Evolutionary conservation across 2,113 vertebrate genomes (phyloP).

Genomic region (Platichthys flesus): DNA sequence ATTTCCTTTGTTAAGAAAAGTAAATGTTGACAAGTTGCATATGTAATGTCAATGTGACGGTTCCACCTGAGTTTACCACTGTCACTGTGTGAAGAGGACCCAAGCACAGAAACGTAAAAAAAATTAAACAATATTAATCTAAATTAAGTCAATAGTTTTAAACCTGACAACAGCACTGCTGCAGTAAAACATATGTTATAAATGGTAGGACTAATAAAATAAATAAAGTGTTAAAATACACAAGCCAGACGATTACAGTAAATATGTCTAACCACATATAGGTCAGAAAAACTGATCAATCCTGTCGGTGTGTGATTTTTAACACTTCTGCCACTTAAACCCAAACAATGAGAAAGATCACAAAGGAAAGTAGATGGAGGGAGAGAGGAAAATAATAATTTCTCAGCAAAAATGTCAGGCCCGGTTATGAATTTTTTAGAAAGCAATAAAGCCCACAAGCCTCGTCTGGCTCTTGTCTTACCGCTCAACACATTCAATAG

Average conservation of each 20-base stretch:
- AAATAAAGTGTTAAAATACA: conserved; percentile 20
- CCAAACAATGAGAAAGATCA: conserved; percentile 42
- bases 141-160: background rate
- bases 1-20: no score
- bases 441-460: conserved; percentile 74
- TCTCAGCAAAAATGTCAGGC: conserved; percentile 77
- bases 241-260: conserved; percentile 6
- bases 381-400: conserved; percentile 63
- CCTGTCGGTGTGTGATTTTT: conserved; percentile 57
- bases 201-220: conserved; percentile 24
- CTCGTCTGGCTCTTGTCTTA: conserved; percentile 60
- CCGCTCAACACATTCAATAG: conserved; percentile 70
- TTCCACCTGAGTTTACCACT: no score
- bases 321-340: conserved; percentile 70
- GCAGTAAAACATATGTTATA: conserved; percentile 4
- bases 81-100: no score
- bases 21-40: no score
- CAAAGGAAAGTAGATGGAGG: conserved; percentile 56
- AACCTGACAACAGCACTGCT: background rate
- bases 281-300: conserved; percentile 57
- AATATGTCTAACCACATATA: conserved; percentile 27
- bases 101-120: no score
- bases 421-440: conserved; percentile 78
- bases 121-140: background rate
- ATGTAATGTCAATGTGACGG: no score